Conservation (phyloP, 2,888 invertebrate genomes). For the Drosophila emarginata region DNA sequence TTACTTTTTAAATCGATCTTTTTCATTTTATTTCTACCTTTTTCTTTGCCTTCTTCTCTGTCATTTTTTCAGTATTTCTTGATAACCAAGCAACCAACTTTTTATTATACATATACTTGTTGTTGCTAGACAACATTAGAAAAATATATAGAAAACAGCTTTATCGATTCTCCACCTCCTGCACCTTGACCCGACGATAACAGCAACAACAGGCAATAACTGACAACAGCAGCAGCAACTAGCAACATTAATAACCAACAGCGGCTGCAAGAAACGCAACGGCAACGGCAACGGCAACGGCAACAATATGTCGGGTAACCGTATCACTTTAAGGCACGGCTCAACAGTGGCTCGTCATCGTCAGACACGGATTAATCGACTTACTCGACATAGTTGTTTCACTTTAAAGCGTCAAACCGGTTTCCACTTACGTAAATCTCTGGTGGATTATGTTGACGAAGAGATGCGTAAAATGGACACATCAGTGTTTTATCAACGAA, state of each 20-base stretch:
- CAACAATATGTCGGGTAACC: not conserved
- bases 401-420: conserved; percentile 43
- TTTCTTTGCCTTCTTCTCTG: not conserved
- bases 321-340: not conserved
- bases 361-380: conserved; percentile 7
- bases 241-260: not conserved
- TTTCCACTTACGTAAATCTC: conserved; percentile 67
- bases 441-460: conserved; percentile 67
- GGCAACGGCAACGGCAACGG: not conserved
- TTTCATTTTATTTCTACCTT: not conserved
- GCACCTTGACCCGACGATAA: not conserved
- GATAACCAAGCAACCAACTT: conserved; percentile 43
- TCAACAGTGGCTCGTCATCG: conserved; percentile 28
- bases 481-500: conserved; percentile 74
- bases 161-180: not conserved
- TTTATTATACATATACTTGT: conserved; percentile 14
- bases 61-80: not conserved
- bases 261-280: not conserved
- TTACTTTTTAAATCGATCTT: too few relatives aligned
- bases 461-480: conserved; percentile 58
- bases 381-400: conserved; percentile 36
- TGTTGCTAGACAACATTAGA: conserved; percentile 26
- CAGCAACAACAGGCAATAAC: not conserved
- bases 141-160: conserved; percentile 10
- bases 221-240: not conserved